A percentile compares a stretch with the other conserved stretches of the same genome.
Evolutionary conservation across 2,888 invertebrate species (phyloP).

Genomic region (Himalopsyche tibetana): DNA sequence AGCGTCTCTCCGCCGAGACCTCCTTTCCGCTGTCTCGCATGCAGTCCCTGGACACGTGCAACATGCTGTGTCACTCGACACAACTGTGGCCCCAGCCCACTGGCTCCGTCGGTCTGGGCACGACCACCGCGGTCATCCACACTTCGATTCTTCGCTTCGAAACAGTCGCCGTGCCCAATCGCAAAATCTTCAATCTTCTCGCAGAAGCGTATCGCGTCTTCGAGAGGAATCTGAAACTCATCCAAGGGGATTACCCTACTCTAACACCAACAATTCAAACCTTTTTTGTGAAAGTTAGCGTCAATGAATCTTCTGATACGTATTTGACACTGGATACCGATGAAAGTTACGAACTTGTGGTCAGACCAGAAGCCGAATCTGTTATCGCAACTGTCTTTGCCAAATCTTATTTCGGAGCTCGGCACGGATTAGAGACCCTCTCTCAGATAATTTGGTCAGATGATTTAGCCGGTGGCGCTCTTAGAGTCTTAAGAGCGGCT

Average conservation of each 20-base stretch:
- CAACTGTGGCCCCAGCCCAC: conserved; percentile 90
- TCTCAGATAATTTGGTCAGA: conserved; percentile 90
- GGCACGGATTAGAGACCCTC: conserved; percentile 86
- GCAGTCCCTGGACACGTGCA: conserved; percentile 84
- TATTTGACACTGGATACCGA: conserved; percentile 82
- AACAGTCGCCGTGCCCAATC: conserved; percentile 71
- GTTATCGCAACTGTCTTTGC: conserved; percentile 81
- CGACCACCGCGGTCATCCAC: conserved; percentile 79
- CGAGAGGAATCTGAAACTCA: conserved; percentile 74
- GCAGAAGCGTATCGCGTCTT: conserved; percentile 76
- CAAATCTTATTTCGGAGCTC: conserved; percentile 85
- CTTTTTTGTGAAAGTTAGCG: conserved; percentile 75
- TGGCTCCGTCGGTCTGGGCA: conserved; percentile 81
- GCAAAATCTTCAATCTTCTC: conserved; percentile 71
- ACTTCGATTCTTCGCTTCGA: conserved; percentile 76
- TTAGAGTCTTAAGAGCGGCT: conserved; percentile 82
- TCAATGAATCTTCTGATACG: conserved; percentile 77
- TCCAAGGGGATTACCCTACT: conserved; percentile 74
- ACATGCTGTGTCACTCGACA: conserved; percentile 85
- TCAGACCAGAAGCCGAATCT: conserved; percentile 74
- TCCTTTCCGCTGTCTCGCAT: conserved; percentile 72
- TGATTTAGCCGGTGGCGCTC: conserved; percentile 78
- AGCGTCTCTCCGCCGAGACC: conserved; percentile 75
- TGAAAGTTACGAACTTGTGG: conserved; percentile 84
- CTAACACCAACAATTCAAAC: conserved; percentile 70